These are phyloP conservation scores for Platyura marginata DNA, from an alignment of 1,140 invertebrate genomes.

Conservation along the genomic window DNA sequence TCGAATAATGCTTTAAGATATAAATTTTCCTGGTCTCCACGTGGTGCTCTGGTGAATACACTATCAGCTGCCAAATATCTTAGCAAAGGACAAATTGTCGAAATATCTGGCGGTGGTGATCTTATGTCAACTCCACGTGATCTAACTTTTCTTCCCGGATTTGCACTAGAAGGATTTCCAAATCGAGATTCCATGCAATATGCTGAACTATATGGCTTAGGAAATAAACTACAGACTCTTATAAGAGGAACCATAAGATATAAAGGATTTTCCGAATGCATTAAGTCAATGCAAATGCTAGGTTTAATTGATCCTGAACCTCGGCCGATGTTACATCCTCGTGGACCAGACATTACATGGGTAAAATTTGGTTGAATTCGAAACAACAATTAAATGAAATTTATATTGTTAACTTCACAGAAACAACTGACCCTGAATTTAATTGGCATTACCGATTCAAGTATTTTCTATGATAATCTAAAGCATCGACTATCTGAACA, in stretches of 20 bases:
- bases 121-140: slow-evolving; percentile 61
- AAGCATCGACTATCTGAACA: slow-evolving; percentile 60
- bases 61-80: slow-evolving; percentile 76
- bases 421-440: slow-evolving; percentile 73
- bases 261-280: slow-evolving; percentile 72
- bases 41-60: slow-evolving; percentile 78
- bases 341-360: slow-evolving; percentile 94
- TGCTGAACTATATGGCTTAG: slow-evolving; percentile 67
- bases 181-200: slow-evolving; percentile 93
- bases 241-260: slow-evolving; percentile 84
- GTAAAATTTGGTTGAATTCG: slow-evolving; percentile 26
- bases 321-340: slow-evolving; percentile 76
- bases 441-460: slow-evolving; percentile 61
- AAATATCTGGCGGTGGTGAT: slow-evolving; percentile 76
- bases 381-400: neutral
- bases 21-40: slow-evolving; percentile 96
- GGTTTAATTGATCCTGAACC: slow-evolving; percentile 75
- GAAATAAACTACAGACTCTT: slow-evolving; percentile 65
- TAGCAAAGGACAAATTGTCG: slow-evolving; percentile 66
- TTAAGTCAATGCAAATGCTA: slow-evolving; percentile 67
- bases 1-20: slow-evolving; percentile 89
- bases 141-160: slow-evolving; percentile 87
- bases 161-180: slow-evolving; percentile 86
- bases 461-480: slow-evolving; percentile 88
- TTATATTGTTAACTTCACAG: slow-evolving; percentile 20